A percentile compares a stretch with the other conserved stretches of the same genome.
Conservation (phyloP, 2,888 invertebrate genomes). For the Bimastos eiseni region DNA sequence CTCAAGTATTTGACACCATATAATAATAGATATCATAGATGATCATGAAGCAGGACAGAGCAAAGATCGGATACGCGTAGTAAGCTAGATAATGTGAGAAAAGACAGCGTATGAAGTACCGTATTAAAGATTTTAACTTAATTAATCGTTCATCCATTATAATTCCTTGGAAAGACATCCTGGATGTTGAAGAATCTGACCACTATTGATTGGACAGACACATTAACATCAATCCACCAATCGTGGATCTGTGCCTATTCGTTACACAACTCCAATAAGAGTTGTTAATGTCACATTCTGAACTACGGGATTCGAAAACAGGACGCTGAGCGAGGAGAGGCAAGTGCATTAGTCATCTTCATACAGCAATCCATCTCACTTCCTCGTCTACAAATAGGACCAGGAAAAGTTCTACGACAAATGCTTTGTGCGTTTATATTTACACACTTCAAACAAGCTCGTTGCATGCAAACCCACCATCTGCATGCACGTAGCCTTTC, state of each 20-base stretch:
- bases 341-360: neutral
- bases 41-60: no score
- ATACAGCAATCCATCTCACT: neutral
- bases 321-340: neutral
- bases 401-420: neutral
- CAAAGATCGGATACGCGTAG: no score
- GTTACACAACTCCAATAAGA: neutral
- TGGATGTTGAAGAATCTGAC: neutral
- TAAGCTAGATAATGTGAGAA: no score
- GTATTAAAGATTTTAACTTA: neutral
- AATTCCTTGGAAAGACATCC: neutral
- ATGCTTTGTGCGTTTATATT: neutral
- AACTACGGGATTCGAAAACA: neutral
- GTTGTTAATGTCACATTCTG: neutral
- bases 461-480: slow-evolving; percentile 2
- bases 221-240: neutral
- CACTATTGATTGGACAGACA: neutral
- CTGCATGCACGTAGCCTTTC: neutral
- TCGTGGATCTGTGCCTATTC: neutral
- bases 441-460: neutral
- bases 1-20: no score
- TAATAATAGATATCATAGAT: no score
- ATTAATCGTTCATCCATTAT: neutral
- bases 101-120: no score
- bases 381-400: neutral